Evolutionary conservation across 2,797 vertebrate genomes (phyloP), one percentile per base, ranked within the genome.

Genomic region (Pipistrellus pipistrellus): DNA sequence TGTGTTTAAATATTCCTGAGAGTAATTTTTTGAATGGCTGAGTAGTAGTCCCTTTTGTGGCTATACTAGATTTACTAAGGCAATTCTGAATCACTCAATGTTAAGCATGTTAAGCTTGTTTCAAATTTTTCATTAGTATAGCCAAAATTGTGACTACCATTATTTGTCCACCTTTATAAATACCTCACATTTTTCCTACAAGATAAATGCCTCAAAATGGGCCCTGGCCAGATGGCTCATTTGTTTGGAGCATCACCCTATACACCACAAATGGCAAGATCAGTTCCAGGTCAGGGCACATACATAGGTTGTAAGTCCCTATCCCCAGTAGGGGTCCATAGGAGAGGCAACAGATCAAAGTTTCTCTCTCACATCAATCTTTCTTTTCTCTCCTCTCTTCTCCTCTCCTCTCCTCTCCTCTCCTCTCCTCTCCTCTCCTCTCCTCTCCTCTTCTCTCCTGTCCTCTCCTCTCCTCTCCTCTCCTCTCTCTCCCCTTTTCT

Each of bases 81-180:
- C 11, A 84, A 55, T 83, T 88, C 59, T 95, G 41, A 83, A 38
- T 78, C 62, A 53, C 62, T 83, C 59, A 25, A 44, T 73, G 64
- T 73, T 95, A 95, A 93, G 23, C 21, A 44, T 69, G 64, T 73
- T 95, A 95, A 93, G 23, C 21, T 48, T 87, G 75, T 92, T 95
- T 86, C 83, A 85, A 6, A 68, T 27, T 82, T 48, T 88, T 92
- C 48, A 85, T 11, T 92, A 20, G 57, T 71, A 53, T 46, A 77
- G 51, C 6, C 6, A 91, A 8, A 48, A 38, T 62, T 86, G 48
- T 87, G n/a, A 81, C 11, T 78, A 41, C 32, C 57, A 68, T 35
- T 25, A 59, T 81, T 90, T 87, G 41, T 80, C 44, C 10, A 72
- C 32, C 81, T 93, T 90, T 84, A 46, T n/a, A 85, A 66, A 84